A percentile compares a stretch with the other conserved stretches of the same genome.
These are phyloP conservation scores for Perca flavescens DNA, from an alignment of 2,113 vertebrate genomes.

Conservation along the genomic window DNA sequence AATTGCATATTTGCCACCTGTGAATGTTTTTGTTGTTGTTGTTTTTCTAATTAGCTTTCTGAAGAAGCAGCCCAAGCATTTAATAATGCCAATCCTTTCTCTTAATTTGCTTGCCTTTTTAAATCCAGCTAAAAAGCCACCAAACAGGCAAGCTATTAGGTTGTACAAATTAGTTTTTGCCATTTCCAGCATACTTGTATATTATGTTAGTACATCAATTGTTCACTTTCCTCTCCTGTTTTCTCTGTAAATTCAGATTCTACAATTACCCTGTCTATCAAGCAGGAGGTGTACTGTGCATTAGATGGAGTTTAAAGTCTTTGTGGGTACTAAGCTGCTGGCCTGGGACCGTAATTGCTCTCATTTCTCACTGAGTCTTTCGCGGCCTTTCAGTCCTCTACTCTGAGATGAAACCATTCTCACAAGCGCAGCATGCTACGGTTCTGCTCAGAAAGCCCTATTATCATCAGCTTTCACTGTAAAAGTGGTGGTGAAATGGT, in stretches of 20 bases:
- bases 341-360: constrained; percentile 9
- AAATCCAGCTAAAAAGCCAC: constrained; percentile 54
- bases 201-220: constrained; percentile 41
- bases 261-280: constrained; percentile 27
- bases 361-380: constrained; percentile 17
- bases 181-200: constrained; percentile 53
- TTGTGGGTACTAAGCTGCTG: constrained; percentile 17
- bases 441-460: constrained; percentile 27
- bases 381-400: background rate
- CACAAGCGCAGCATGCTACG: background rate
- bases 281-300: constrained; percentile 17
- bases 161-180: constrained; percentile 70
- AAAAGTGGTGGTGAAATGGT: constrained; percentile 41
- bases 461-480: constrained; percentile 33
- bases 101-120: constrained; percentile 43
- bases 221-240: constrained; percentile 33
- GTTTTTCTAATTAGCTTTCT: constrained; percentile 35
- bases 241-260: constrained; percentile 42
- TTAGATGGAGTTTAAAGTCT: constrained; percentile 17
- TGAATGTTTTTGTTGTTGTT: constrained; percentile 31
- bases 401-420: constrained; percentile 17
- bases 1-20: constrained; percentile 55
- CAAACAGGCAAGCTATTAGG: constrained; percentile 46
- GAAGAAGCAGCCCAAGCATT: constrained; percentile 36
- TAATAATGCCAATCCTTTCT: constrained; percentile 32